Percentiles rank a stretch among this genome's conserved stretches.
These are phyloP conservation scores for Phalacrocorax brasilianus DNA, from an alignment of 2,113 vertebrate genomes.

Conservation along the genomic window DNA sequence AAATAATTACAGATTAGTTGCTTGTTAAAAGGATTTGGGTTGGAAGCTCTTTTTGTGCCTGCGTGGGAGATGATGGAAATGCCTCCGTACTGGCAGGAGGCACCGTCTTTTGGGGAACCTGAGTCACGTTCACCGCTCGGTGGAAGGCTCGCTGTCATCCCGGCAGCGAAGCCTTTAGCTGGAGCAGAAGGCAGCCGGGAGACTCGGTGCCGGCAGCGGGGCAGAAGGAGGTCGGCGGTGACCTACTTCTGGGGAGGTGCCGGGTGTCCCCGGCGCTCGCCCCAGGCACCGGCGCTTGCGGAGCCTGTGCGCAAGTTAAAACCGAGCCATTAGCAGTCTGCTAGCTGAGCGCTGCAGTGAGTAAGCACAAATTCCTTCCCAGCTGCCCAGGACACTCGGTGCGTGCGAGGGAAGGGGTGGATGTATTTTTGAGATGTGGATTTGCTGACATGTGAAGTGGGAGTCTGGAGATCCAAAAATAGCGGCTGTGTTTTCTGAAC, in stretches of 20 bases:
- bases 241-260: not conserved
- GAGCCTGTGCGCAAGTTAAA: not conserved
- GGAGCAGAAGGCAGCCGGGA: not conserved
- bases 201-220: rapidly evolving
- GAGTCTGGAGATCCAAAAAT: not conserved
- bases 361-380: not conserved
- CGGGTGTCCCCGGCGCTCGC: rapidly evolving
- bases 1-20: not conserved
- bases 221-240: not conserved
- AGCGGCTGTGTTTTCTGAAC: not conserved
- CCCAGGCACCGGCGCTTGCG: rapidly evolving
- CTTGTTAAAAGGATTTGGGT: not conserved
- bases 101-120: not conserved
- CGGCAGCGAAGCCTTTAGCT: not conserved
- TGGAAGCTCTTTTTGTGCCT: not conserved
- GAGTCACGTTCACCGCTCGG: not conserved
- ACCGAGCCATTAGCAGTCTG: rapidly evolving
- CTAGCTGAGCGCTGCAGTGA: not conserved
- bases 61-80: not conserved
- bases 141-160: not conserved
- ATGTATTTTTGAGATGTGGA: not conserved
- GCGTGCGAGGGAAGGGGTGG: not conserved
- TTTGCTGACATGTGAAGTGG: not conserved
- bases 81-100: not conserved
- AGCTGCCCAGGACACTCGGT: not conserved